Percentiles rank a stretch among this genome's conserved stretches.
These are phyloP conservation scores for Phaethon lepturus DNA, from an alignment of 2,113 vertebrate genomes.

Conservation along the genomic window DNA sequence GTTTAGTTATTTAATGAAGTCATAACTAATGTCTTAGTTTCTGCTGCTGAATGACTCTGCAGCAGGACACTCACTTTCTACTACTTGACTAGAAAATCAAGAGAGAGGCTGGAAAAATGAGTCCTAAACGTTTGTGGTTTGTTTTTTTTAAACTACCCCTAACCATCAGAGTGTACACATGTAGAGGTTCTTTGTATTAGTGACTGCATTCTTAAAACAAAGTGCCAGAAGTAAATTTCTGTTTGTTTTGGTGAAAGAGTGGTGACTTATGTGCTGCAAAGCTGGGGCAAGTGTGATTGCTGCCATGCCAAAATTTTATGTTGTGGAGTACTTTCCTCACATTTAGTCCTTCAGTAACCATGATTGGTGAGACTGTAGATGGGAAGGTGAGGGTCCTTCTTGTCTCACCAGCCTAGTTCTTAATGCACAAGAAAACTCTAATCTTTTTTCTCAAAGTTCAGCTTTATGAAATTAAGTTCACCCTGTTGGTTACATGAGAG, in stretches of 20 bases:
- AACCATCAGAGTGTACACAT: background rate
- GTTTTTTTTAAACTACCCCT: background rate
- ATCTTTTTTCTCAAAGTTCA: background rate
- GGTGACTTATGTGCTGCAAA: background rate
- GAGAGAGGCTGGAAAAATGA: background rate
- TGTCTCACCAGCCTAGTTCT: background rate
- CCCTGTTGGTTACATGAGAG: background rate
- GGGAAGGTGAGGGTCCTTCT: background rate
- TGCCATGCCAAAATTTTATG: background rate
- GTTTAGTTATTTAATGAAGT: background rate
- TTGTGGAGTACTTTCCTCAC: background rate
- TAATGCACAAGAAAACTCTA: background rate
- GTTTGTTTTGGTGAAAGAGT: background rate
- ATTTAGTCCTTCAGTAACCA: background rate
- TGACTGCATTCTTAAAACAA: background rate
- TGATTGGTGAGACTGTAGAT: background rate
- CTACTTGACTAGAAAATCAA: background rate
- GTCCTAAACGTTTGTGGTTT: background rate
- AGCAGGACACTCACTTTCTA: background rate
- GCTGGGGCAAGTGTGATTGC: background rate
- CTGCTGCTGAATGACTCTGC: background rate
- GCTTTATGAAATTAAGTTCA: background rate
- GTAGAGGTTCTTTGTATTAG: background rate
- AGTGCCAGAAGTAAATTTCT: background rate
- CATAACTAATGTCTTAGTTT: background rate